Conservation (phyloP, 2,113 vertebrate species). For the Sebastes fasciatus region DNA sequence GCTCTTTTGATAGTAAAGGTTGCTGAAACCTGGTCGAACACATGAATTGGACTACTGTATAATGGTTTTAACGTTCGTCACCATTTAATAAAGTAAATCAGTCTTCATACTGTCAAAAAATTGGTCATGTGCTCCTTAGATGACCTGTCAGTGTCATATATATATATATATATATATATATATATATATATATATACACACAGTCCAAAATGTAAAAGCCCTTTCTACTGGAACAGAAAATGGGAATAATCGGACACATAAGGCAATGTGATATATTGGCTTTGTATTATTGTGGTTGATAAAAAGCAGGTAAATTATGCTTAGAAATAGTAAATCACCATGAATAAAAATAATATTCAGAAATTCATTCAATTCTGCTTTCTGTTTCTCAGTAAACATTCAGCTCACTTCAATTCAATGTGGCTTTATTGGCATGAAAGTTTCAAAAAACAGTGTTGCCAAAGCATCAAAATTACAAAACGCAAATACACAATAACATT, state of each 20-base stretch:
- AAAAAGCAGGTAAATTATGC: background rate
- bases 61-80: background rate
- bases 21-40: background rate
- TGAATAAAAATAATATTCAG: background rate
- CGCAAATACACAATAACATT: no score
- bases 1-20: no score
- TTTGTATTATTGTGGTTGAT: background rate
- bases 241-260: background rate
- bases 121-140: no score
- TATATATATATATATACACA: no score
- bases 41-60: background rate
- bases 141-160: no score
- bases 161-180: no score
- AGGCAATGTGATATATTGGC: background rate
- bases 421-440: no score
- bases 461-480: no score
- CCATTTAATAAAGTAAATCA: background rate
- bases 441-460: background rate
- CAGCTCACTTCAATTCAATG: background rate
- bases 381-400: background rate
- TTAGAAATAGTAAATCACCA: background rate
- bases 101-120: background rate
- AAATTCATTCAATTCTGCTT: background rate
- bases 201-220: no score
- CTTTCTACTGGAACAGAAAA: background rate